phyloP scores from a whole-genome alignment of 2,113 vertebrate species.

The Neotragus pygmaeus region DNA sequence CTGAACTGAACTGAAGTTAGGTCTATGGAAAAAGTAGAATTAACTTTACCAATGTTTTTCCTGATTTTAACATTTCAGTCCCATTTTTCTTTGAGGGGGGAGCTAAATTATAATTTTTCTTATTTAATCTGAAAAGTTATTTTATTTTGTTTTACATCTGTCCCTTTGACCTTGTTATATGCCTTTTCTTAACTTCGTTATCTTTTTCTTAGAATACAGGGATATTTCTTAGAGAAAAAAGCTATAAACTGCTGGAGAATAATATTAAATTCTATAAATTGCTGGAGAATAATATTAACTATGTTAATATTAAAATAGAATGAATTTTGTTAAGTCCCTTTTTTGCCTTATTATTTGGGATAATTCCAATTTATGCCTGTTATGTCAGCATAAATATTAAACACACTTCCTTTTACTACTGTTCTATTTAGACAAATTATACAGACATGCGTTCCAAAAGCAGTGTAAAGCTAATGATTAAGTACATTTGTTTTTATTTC shows the following conservation, averaged over 20 bases:
- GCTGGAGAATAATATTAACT: background rate
- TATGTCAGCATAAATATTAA: slow-evolving; percentile 8
- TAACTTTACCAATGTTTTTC: background rate
- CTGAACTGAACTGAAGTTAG: no score
- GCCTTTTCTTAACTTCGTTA: background rate
- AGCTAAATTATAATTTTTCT: background rate
- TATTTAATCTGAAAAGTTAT: background rate
- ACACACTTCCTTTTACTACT: background rate
- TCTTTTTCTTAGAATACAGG: background rate
- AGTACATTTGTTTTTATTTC: background rate
- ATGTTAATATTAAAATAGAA: slow-evolving; percentile 14
- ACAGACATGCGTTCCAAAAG: background rate
- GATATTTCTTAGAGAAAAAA: background rate
- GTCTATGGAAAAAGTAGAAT: background rate
- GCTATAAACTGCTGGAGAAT: no score
- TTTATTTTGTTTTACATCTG: background rate
- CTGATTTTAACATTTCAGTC: background rate
- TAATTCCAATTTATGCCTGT: background rate
- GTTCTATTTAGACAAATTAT: background rate
- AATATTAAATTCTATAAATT: no score
- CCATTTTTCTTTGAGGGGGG: background rate
- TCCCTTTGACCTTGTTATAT: background rate
- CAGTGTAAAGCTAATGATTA: background rate
- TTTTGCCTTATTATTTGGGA: background rate
- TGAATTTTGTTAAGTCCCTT: background rate